phyloP scores from a whole-genome alignment of 2,888 invertebrate genomes.

The Penaeus monodon region DNA sequence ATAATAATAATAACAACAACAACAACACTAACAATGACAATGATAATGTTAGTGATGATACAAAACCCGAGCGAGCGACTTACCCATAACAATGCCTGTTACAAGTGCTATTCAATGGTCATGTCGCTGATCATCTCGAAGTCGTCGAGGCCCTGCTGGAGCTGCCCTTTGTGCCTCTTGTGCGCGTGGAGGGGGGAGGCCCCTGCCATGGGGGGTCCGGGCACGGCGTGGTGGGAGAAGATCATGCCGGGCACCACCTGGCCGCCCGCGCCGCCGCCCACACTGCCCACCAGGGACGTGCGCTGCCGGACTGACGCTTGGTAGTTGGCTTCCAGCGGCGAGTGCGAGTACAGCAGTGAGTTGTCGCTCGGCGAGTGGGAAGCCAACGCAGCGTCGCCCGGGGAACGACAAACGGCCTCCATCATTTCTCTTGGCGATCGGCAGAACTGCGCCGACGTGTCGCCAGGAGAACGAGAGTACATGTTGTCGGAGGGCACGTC shows the following conservation, averaged over 20 bases:
- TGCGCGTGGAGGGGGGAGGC: background rate
- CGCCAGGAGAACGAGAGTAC: constrained; percentile 59
- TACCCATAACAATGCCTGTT: constrained; percentile 24
- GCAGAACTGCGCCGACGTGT: constrained; percentile 53
- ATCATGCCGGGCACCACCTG: constrained; percentile 48
- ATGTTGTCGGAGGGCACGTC: constrained; percentile 56
- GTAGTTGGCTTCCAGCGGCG: constrained; percentile 39
- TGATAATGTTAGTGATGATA: background rate
- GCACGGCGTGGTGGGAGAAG: constrained; percentile 19
- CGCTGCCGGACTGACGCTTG: constrained; percentile 5
- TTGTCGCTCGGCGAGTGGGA: constrained; percentile 46
- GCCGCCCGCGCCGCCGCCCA: constrained; percentile 32
- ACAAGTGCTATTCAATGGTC: constrained; percentile 18
- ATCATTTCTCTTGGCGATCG: constrained; percentile 41
- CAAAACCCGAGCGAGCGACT: background rate
- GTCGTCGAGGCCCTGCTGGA: constrained; percentile 24
- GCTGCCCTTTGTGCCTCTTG: constrained; percentile 22
- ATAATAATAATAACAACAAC: background rate
- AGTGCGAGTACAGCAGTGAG: constrained; percentile 21
- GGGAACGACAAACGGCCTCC: constrained; percentile 16
- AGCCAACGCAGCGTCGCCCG: constrained; percentile 10
- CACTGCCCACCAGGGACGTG: constrained; percentile 9
- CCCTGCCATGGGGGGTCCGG: constrained; percentile 7
- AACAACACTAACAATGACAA: background rate
- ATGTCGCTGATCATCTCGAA: constrained; percentile 45